Conservation (phyloP, 2,797 vertebrate genomes). For the Manis javanica region DNA sequence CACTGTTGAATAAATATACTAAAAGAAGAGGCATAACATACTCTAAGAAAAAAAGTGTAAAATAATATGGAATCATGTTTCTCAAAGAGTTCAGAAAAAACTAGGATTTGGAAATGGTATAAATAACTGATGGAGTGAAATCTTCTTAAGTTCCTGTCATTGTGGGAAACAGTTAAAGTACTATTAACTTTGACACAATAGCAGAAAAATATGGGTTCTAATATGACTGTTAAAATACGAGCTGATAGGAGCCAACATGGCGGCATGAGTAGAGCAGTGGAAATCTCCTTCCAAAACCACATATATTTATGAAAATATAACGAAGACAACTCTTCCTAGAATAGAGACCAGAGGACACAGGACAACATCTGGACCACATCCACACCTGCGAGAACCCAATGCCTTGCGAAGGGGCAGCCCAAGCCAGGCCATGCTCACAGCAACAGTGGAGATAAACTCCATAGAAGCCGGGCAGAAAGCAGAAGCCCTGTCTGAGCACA, state of each 20-base stretch:
- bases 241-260: neutral
- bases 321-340: too few relatives aligned
- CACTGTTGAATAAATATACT: neutral
- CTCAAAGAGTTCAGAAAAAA: conserved; percentile 16
- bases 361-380: too few relatives aligned
- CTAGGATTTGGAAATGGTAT: neutral
- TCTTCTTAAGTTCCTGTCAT: neutral
- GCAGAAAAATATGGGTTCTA: neutral
- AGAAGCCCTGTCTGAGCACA: too few relatives aligned
- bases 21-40: neutral
- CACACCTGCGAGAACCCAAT: too few relatives aligned
- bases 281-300: too few relatives aligned
- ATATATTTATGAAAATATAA: too few relatives aligned
- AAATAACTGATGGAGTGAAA: neutral
- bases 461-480: too few relatives aligned
- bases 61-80: neutral
- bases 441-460: too few relatives aligned
- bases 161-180: neutral
- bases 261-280: too few relatives aligned
- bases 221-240: neutral
- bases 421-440: too few relatives aligned
- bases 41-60: neutral
- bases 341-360: too few relatives aligned
- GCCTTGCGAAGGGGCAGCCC: too few relatives aligned
- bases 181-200: conserved; percentile 8